These are phyloP conservation scores for Coleophora flavipennella DNA, from an alignment of 2,888 invertebrate genomes.

Conservation along the genomic window DNA sequence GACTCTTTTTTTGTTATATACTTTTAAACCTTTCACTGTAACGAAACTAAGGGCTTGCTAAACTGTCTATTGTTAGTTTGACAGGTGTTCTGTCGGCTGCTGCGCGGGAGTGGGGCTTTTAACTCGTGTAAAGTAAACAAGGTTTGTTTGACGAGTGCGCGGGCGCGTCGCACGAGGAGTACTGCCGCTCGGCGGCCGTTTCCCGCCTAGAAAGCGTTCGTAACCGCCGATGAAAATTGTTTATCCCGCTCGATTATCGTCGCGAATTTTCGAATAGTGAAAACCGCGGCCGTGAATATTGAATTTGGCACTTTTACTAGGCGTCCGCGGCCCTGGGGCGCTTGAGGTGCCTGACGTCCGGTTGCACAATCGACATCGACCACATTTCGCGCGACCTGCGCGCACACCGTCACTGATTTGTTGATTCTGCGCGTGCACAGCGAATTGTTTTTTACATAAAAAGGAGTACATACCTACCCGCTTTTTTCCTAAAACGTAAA, in stretches of 20 bases:
- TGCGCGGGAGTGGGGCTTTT: conserved; percentile 23
- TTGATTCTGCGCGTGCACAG: conserved; percentile 4
- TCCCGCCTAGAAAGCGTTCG: conserved; percentile 50
- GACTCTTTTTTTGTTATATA: conserved; percentile 54
- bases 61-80: conserved; percentile 17
- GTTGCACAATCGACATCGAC: conserved; percentile 39
- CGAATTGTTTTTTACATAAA: background rate
- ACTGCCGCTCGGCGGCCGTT: conserved; percentile 18
- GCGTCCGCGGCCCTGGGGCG: conserved; percentile 26
- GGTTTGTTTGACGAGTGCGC: conserved; percentile 34
- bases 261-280: conserved; percentile 46
- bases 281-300: conserved; percentile 52
- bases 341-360: no score
- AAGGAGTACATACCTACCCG: no score
- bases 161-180: conserved; percentile 36
- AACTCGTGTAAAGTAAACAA: conserved; percentile 34
- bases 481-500: no score
- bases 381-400: conserved; percentile 7
- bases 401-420: conserved; percentile 8
- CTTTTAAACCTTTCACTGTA: conserved; percentile 47
- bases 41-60: conserved; percentile 32
- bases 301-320: conserved; percentile 30
- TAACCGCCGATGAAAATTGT: conserved; percentile 39
- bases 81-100: conserved; percentile 4
- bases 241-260: conserved; percentile 38